Evolutionary conservation across 2,888 invertebrate species (phyloP), one percentile per base, ranked within the genome.

Genomic region (Andrena marginata): DNA sequence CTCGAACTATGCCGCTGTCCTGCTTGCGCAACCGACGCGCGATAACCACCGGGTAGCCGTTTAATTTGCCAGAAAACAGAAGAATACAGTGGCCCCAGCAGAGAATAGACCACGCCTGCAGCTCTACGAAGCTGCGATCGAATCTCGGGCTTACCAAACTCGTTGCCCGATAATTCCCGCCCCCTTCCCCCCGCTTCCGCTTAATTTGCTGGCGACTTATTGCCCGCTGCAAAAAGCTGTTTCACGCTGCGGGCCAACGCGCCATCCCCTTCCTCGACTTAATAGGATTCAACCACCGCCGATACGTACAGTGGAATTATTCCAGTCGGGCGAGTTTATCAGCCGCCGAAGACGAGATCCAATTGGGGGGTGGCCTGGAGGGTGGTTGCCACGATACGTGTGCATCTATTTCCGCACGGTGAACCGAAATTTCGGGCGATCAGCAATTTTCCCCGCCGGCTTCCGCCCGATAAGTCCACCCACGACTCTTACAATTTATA

Each of bases 131-230:
- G 59, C 51, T 35, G 10, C 77, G 77, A 84, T 84, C 83, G 83
- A 82, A 82, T 82, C 74, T 78, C 35, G 63, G 69, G 83, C 83
- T 84, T 78, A 82, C 83, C 83, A 31, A 68, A 74, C 74, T 74
- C 83, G 78, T 84, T 78, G 65, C 78, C 68, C 83, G 83, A 83
- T 83, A 84, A 84, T 83, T 84, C 83, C 65, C 42, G 42, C 42
- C 16, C 5, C 42, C 4, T 16, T 16, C 0, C 42, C 42, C 42
- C 42, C 67, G 68, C 74, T 83, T 84, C 84, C 84, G 84, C 84
- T 84, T 84, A 84, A 84, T 84, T 84, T 83, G 68, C 79, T 72
- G 56, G 42, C 84, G 84, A 84, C 84, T 84, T 84, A 84, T 84
- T 83, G 79, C 83, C 59, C 72, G 35, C 56, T 65, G 73, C 84